Evolutionary conservation across 2,113 vertebrate species (phyloP).

Genomic region (Lepisosteus osseus): DNA sequence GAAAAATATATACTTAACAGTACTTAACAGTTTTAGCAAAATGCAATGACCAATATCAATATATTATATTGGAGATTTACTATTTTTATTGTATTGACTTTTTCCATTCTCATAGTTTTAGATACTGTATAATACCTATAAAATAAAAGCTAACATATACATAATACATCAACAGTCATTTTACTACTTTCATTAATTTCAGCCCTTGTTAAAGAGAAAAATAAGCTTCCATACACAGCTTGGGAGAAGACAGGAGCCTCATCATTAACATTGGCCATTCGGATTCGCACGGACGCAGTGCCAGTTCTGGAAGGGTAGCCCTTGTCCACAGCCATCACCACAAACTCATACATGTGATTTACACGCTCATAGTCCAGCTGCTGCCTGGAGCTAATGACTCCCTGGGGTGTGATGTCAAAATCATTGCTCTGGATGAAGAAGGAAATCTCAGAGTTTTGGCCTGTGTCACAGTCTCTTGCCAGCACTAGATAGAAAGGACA

Average conservation of each 20-base stretch:
- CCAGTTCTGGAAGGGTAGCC: conserved; percentile 77
- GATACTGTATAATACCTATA: too few species aligned
- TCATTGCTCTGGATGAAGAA: conserved; percentile 77
- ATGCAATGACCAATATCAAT: too few species aligned
- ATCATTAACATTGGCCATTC: conserved; percentile 77
- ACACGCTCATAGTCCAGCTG: conserved; percentile 78
- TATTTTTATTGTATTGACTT: too few species aligned
- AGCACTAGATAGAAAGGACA: conserved; percentile 58
- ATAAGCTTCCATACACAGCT: conserved; percentile 56
- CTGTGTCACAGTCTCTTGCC: conserved; percentile 82
- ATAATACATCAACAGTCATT: too few species aligned
- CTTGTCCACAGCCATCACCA: conserved; percentile 79
- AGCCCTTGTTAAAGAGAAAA: too few species aligned
- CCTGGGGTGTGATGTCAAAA: conserved; percentile 74
- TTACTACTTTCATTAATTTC: too few species aligned
- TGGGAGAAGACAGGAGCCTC: conserved; percentile 83
- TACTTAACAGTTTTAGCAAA: too few species aligned
- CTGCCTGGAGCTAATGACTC: conserved; percentile 72
- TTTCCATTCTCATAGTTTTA: too few species aligned
- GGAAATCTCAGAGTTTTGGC: conserved; percentile 75
- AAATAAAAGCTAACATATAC: too few species aligned
- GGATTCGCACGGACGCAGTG: conserved; percentile 75
- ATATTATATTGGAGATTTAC: too few species aligned
- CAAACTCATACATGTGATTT: conserved; percentile 85
- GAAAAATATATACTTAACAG: too few species aligned